Percentiles rank a stretch among this genome's conserved stretches.
phyloP scores from a whole-genome alignment of 2,797 vertebrate species.

The Oreonectes daqikongensis region DNA sequence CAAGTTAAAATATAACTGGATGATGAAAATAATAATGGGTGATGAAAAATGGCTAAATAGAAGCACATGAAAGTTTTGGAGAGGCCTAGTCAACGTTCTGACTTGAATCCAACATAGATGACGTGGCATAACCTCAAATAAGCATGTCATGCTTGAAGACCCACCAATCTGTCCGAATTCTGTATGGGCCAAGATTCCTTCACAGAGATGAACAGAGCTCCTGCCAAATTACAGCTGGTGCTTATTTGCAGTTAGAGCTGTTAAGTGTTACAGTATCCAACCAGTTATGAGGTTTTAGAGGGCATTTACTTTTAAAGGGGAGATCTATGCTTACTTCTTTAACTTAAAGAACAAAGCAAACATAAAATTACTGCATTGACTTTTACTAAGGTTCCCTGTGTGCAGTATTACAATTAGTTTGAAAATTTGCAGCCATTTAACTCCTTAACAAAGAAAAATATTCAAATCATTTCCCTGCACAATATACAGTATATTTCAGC shows the following conservation, averaged over 20 bases:
- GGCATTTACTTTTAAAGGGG: neutral
- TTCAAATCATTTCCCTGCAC: no score
- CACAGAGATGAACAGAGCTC: neutral
- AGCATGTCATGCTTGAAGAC: neutral
- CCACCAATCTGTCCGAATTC: neutral
- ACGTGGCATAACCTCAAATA: neutral
- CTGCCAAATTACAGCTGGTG: neutral
- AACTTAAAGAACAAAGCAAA: neutral
- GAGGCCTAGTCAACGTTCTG: neutral
- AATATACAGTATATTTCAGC: no score
- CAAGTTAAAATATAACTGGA: neutral
- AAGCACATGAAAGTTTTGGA: neutral
- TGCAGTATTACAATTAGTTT: no score
- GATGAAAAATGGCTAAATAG: no score
- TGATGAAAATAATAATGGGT: no score
- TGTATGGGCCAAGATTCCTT: neutral
- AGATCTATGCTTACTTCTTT: neutral
- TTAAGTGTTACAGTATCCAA: neutral
- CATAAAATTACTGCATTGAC: neutral
- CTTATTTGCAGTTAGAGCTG: neutral
- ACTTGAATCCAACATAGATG: neutral
- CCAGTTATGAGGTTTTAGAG: neutral
- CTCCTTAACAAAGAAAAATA: no score
- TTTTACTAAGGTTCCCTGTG: neutral
- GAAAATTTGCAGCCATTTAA: no score